These are phyloP conservation scores for Polyergus mexicanus DNA, from an alignment of 1,140 invertebrate genomes.

Conservation along the genomic window DNA sequence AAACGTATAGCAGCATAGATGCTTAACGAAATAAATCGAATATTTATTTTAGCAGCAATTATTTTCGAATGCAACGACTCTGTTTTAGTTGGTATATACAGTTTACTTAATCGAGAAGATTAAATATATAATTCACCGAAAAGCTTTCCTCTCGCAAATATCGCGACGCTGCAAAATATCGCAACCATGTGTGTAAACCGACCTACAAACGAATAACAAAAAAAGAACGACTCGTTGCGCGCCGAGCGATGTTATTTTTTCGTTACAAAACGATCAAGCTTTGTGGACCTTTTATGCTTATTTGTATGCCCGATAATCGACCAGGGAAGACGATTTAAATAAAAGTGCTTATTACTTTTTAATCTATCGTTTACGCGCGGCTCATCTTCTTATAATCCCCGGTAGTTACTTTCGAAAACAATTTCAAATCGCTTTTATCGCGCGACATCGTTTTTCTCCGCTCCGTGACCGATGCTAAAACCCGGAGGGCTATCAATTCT, in stretches of 20 bases:
- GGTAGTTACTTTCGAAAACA: conserved; percentile 60
- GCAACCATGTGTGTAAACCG: conserved; percentile 49
- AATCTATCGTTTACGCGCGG: conserved; percentile 18
- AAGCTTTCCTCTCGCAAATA: conserved; percentile 41
- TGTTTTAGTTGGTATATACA: background rate
- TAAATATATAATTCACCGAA: conserved; percentile 29
- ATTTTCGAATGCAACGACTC: conserved; percentile 2
- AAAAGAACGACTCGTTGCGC: conserved; percentile 9
- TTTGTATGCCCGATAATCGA: background rate
- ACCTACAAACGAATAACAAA: conserved; percentile 48
- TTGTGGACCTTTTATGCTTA: background rate
- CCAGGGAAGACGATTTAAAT: conserved; percentile 18
- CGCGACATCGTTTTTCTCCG: conserved; percentile 33
- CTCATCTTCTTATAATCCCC: conserved; percentile 52
- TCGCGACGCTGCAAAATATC: conserved; percentile 24
- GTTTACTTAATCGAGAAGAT: conserved; percentile 45
- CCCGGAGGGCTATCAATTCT: conserved; percentile 61
- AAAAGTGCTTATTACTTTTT: conserved; percentile 49
- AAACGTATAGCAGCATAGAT: background rate
- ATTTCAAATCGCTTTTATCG: conserved; percentile 54
- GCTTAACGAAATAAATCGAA: conserved; percentile 17
- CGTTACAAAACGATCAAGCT: conserved; percentile 35
- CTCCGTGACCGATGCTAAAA: conserved; percentile 46
- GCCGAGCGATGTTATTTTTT: conserved; percentile 16
- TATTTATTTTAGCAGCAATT: conserved; percentile 46